A percentile compares a stretch with the other conserved stretches of the same genome.
phyloP scores from a whole-genome alignment of 2,113 vertebrate species.

The Maccullochella peelii region DNA sequence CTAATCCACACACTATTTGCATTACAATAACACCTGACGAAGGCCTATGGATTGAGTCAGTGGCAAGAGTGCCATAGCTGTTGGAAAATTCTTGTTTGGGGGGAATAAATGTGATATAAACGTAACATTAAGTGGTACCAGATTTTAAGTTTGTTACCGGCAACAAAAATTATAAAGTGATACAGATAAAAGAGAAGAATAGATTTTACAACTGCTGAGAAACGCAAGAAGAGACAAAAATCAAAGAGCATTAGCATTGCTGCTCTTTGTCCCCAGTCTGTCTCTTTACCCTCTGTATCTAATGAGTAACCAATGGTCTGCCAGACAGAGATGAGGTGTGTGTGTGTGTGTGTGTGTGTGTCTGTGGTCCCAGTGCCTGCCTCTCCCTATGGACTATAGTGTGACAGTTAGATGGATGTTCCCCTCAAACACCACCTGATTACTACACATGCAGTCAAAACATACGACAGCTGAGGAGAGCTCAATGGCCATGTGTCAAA shows the following conservation, averaged over 20 bases:
- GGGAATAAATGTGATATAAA: not conserved
- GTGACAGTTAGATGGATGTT: constrained; percentile 79
- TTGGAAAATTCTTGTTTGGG: not conserved
- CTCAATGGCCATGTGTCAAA: constrained; percentile 43
- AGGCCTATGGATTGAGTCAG: not conserved
- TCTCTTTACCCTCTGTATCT: constrained; percentile 80
- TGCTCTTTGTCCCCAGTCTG: constrained; percentile 79
- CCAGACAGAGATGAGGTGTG: constrained; percentile 77
- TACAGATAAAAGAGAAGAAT: constrained; percentile 50
- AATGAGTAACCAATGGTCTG: constrained; percentile 83
- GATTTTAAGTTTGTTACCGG: not conserved
- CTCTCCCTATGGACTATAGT: constrained; percentile 58
- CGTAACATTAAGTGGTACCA: not conserved
- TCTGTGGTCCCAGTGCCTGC: constrained; percentile 40
- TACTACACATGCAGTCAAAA: constrained; percentile 61
- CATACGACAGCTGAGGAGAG: constrained; percentile 13
- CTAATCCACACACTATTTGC: not conserved
- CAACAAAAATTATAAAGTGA: constrained; percentile 22
- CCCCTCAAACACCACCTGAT: constrained; percentile 70
- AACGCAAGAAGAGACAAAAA: constrained; percentile 70
- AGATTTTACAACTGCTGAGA: constrained; percentile 64
- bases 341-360: constrained; percentile 54
- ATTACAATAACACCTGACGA: not conserved
- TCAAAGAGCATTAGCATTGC: constrained; percentile 84
- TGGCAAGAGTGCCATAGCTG: not conserved